Conservation (phyloP, 2,888 invertebrate genomes). For the Dolichopus griseipennis region DNA sequence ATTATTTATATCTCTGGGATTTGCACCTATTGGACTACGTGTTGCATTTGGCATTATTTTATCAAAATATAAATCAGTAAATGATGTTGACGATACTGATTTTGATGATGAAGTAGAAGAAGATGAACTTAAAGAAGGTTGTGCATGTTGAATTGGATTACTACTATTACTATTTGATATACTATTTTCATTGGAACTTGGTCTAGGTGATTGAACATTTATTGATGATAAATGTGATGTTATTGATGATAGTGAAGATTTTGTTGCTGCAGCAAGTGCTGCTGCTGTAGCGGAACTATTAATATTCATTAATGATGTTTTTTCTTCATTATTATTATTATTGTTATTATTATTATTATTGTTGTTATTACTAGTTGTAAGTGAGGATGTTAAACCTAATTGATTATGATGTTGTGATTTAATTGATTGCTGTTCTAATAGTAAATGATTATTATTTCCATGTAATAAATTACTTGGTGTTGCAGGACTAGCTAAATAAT, state of each 20-base stretch:
- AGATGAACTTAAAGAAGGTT: slow-evolving; percentile 1
- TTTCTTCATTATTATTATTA: slow-evolving; percentile 11
- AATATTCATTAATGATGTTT: not conserved
- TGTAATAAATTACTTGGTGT: slow-evolving; percentile 26
- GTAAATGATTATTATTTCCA: not conserved
- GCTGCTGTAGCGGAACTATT: not conserved
- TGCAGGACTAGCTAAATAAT: slow-evolving; percentile 58
- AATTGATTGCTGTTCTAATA: not conserved
- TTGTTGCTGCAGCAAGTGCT: not conserved
- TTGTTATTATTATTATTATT: slow-evolving; percentile 11
- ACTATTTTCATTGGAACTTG: not conserved
- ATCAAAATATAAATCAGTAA: slow-evolving; percentile 35
- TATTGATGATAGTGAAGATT: not conserved
- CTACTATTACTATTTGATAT: not conserved
- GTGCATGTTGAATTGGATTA: not conserved
- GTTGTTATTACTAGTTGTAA: not conserved
- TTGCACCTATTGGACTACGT: slow-evolving; percentile 79
- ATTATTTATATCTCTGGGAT: slow-evolving; percentile 78
- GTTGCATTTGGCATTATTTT: slow-evolving; percentile 9
- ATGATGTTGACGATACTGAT: slow-evolving; percentile 17
- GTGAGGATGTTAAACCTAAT: not conserved
- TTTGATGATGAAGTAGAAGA: not conserved
- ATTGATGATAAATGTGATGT: slow-evolving; percentile 4
- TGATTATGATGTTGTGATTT: not conserved
- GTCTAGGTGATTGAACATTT: slow-evolving; percentile 1